Conservation (phyloP, 2,888 invertebrate species). For the Folsomia manolachei region DNA sequence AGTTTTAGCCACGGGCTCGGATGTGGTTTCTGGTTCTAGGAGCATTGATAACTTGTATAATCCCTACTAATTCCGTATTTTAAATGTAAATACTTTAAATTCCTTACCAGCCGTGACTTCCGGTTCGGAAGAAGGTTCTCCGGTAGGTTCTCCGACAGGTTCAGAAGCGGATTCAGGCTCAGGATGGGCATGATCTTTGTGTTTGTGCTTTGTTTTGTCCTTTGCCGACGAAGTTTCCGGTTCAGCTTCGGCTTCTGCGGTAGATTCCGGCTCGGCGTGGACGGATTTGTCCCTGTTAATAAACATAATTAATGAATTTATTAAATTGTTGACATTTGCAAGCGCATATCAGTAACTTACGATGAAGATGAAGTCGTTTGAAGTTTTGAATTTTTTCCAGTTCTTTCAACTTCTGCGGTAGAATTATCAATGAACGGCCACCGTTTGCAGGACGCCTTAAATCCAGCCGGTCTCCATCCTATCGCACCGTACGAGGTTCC, state of each 20-base stretch:
- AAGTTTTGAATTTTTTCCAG: slow-evolving; percentile 34
- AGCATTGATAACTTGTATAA: slow-evolving; percentile 4
- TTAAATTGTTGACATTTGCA: neutral
- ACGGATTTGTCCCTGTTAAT: neutral
- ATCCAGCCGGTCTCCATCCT: slow-evolving; percentile 78
- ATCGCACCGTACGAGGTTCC: slow-evolving; percentile 81
- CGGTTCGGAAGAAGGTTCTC: slow-evolving; percentile 50
- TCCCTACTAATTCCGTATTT: slow-evolving; percentile 18
- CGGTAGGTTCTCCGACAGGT: slow-evolving; percentile 54
- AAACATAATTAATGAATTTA: neutral
- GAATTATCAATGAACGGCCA: slow-evolving; percentile 46
- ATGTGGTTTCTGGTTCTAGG: slow-evolving; percentile 54
- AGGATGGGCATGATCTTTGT: slow-evolving; percentile 48
- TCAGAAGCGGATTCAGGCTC: slow-evolving; percentile 54
- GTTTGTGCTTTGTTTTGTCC: slow-evolving; percentile 49
- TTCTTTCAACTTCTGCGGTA: slow-evolving; percentile 25
- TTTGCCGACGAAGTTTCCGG: slow-evolving; percentile 56
- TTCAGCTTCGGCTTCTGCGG: slow-evolving; percentile 55
- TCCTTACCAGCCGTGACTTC: slow-evolving; percentile 29
- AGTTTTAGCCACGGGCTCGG: slow-evolving; percentile 55
- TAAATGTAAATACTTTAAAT: neutral
- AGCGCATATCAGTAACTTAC: neutral
- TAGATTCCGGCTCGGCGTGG: slow-evolving; percentile 53
- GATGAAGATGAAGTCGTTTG: slow-evolving; percentile 30
- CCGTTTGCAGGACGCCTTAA: slow-evolving; percentile 44